Evolutionary conservation across 2,113 vertebrate species (phyloP), one percentile per base, ranked within the genome.

Genomic region (Oophaga pumilio): DNA sequence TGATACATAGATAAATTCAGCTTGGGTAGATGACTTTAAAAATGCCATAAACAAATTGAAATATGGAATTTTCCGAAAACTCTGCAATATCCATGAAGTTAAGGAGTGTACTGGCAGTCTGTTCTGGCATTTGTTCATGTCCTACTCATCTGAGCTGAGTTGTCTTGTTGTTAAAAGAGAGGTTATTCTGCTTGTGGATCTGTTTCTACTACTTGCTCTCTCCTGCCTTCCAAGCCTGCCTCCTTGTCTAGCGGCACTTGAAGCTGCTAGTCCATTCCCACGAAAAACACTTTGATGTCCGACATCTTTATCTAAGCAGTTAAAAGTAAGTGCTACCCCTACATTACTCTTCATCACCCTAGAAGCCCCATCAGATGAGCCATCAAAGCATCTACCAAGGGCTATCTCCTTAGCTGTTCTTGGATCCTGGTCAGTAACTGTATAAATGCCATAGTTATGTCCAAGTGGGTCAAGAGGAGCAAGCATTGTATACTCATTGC

Each of bases 361-460:
- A 57, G 98, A 99, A 0, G 96, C 93, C 3, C 97, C 95, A 0
- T 99, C 98, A 0, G 98, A 99, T 0, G 96, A 96, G 62, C 98
- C 98, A 0, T 99, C 98, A 0, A 99, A 99, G 91, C 98, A 99
- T 62, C 98, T 95, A 20, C 98, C 97, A 12, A 99, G 95, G 0
- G 97, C 98, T 0, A 99, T 99, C 90, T 99, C 98, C 91, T 99
- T 99, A 64, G 98, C 98, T 0, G 94, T 96, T 76, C 95, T 95
- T 0, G 98, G 97, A 92, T 99, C 98, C 91, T 99, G 98, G 90
- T 99, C 98, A 0, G 98, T 99, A 82, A 99, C 97, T 0, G 98
- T 99, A 87, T 99, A 99, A 91, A 99, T 99, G 20, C 98, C 98
- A 0, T 99, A 99, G 92, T 99, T 99, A 89, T 99, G 98, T 22